Evolutionary conservation across 2,113 vertebrate genomes (phyloP).

Genomic region (Hylia prasina): DNA sequence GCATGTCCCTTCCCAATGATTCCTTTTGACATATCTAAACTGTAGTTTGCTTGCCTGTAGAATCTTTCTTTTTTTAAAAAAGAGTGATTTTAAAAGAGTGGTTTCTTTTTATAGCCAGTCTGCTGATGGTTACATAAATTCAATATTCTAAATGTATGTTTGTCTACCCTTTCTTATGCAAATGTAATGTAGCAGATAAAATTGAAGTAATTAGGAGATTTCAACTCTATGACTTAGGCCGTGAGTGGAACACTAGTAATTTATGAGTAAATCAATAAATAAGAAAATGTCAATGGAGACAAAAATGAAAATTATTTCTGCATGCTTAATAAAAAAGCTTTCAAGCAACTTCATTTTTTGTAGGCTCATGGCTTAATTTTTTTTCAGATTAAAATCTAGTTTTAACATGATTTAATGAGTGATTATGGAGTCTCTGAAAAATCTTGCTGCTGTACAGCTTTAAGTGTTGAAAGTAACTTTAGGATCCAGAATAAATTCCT

Average conservation of each 20-base stretch:
- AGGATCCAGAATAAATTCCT: background rate
- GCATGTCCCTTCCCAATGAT: background rate
- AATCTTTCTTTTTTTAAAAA: background rate
- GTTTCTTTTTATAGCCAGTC: slow-evolving; percentile 45
- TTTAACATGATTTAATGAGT: background rate
- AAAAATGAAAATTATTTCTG: background rate
- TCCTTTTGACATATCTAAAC: background rate
- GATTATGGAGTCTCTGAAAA: background rate
- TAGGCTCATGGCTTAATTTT: background rate
- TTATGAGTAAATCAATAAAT: background rate
- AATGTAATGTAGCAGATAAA: background rate
- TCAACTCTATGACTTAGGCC: background rate
- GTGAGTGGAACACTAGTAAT: background rate
- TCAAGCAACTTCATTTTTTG: background rate
- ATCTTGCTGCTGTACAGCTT: background rate
- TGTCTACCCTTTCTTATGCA: background rate
- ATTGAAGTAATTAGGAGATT: background rate
- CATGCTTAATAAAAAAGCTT: background rate
- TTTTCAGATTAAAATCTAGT: background rate
- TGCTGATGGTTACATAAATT: slow-evolving; percentile 45
- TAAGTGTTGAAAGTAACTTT: background rate
- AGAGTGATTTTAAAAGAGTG: background rate
- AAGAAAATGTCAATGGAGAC: background rate
- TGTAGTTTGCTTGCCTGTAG: background rate
- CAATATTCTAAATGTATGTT: background rate